Evolutionary conservation across 2,797 vertebrate species (phyloP).

Genomic region (Tamandua tetradactyla): DNA sequence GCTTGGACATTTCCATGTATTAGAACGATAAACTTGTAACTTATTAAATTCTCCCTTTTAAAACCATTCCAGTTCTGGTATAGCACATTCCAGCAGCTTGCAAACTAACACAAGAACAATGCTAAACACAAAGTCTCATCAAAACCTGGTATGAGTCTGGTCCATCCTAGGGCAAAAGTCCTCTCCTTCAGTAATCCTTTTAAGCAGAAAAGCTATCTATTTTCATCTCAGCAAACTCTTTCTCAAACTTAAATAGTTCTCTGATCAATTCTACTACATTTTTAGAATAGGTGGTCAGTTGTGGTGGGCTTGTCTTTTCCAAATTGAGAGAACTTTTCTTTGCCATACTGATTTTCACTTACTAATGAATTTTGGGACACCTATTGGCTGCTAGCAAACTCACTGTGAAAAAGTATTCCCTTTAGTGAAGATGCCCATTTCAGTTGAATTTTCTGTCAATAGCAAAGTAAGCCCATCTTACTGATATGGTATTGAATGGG

Average conservation of each 20-base stretch:
- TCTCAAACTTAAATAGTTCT: neutral
- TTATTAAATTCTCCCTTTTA: no score
- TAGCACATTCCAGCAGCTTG: no score
- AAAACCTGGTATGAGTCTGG: no score
- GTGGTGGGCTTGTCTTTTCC: neutral
- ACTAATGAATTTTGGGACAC: neutral
- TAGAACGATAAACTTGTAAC: no score
- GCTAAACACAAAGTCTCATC: no score
- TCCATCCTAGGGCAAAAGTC: no score
- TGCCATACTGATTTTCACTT: neutral
- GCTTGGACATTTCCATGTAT: no score
- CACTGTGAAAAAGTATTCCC: neutral
- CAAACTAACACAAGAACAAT: no score
- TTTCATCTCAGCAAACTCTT: neutral
- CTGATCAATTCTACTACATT: neutral
- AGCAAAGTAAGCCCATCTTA: neutral
- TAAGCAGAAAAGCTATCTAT: neutral
- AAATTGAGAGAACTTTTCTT: neutral
- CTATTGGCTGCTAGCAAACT: neutral
- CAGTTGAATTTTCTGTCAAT: neutral
- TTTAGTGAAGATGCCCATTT: neutral
- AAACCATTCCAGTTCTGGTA: no score
- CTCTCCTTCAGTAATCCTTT: no score
- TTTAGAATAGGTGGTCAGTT: neutral
- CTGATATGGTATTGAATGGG: neutral